Base-by-base conservation (phyloP, 2,888 invertebrate genomes). In the Lochmaea crataegi region DNA sequence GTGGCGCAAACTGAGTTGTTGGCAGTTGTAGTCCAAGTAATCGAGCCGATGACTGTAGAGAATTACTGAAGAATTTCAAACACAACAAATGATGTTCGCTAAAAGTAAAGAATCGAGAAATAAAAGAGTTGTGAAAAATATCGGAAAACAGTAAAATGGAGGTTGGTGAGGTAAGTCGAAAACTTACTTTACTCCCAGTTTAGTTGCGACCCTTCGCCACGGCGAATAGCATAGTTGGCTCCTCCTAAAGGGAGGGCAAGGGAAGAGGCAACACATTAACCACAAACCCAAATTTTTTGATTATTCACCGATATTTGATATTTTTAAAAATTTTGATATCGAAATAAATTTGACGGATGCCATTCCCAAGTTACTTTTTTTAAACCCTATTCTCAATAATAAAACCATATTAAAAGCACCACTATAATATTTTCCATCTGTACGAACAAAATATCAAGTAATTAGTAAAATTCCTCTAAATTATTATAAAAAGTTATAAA, bases 151-250 rank as follows among this genome's bases (percentile, higher is more conserved):
- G 65, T 72, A 61, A 63, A 72, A 78, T 76, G 75, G 68, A 74
- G 69, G 76, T 77, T 77, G 68, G 73, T 78, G 73, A 83, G 83
- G 84, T 79, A 85, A 86, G 85, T 80, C 78, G 80, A 87, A 88
- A 87, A 95, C 96, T 95, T 95, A 96, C 95, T 95, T 95, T 90
- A 96, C 95, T 92, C 96, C 95, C 87, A 96, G 94, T 89, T 95
- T 96, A 89, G 94, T 95, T 88, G 96, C 96, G 88, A 96, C 96
- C 89, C 95, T 93, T 86, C 95, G 94, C 96, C 96, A 96, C 90
- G 95, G 96, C 87, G 94, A 94, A 91, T 94, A 94, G 92, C 94
- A 93, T 90, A 92, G 92, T 91, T 92, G 90, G 87, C 88, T 89
- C 88, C 88, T 89, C 88, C 87, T 88, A 88, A 85, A 78, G 84